Base-by-base conservation (phyloP, 1,140 invertebrate species). In the Lordiphosa collinella region DNA sequence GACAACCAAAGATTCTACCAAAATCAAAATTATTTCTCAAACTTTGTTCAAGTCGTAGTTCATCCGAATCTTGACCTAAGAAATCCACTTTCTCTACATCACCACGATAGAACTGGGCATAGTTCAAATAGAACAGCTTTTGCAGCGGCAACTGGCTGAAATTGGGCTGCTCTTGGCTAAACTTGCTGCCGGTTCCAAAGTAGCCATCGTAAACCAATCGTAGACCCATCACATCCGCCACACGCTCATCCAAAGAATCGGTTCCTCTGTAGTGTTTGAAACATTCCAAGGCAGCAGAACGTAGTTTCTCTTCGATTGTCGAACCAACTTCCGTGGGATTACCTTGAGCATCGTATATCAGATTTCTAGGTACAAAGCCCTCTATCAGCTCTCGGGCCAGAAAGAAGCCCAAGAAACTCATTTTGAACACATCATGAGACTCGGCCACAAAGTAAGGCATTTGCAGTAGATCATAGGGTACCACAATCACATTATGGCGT, bases 401-500 rank as follows among this genome's bases (percentile, higher is more conserved):
- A 1, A 1, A n/a, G 5, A 34, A 53, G 4, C 40, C 51, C 1
- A 53, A 9, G 8, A 22, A 12, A 4, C 40, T 53, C 5, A 34
- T 14, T 16, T 53, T 47, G 3, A 53, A 53, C 9, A 53, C 41
- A 4, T 53, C 51, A 9, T 34, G 25, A 9, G 14, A 16, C 3
- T 53, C 14, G 1, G 13, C 10, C 1, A 11, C 14, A 13, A 53
- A 53, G 14, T 18, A 53, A 13, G 40, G 51, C 8, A 12, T 9
- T 10, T 46, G 14, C n/a, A 53, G 25, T 2, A 47, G 1, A 10
- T 18, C 25, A 13, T 22, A 53, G 14, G 51, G 25, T 9, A 53
- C 8, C 3, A 53, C 22, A 5, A 25, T 25, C 5, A 25, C 5
- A 25, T 25, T 25, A 0, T 25, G 22, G 6, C 22, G 22, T 7